A percentile compares a stretch with the other conserved stretches of the same genome.
Conservation (phyloP, 2,113 vertebrate genomes). For the Epinephelus moara region DNA sequence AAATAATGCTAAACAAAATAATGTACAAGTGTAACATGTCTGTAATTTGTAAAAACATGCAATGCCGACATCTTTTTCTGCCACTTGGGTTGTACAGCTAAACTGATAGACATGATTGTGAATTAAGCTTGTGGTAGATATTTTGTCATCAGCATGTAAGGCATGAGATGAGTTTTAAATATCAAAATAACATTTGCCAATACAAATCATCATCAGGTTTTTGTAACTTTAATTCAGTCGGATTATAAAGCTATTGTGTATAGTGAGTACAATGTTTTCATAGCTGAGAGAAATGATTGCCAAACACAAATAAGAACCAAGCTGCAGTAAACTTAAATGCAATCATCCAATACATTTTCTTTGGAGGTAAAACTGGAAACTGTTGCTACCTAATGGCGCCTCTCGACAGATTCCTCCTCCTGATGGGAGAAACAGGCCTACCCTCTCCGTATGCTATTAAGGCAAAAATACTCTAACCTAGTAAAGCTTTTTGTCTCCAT, state of each 20-base stretch:
- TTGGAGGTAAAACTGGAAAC: slow-evolving; percentile 7
- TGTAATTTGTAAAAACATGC: no score
- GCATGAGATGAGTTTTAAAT: no score
- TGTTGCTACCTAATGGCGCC: not conserved
- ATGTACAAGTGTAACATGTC: no score
- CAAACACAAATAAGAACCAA: not conserved
- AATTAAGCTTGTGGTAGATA: no score
- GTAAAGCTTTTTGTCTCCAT: slow-evolving; percentile 57
- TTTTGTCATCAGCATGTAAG: no score
- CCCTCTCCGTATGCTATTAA: slow-evolving; percentile 22
- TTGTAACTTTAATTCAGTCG: not conserved
- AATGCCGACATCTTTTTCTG: no score
- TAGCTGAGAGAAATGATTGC: not conserved
- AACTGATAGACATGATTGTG: no score
- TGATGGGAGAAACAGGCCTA: slow-evolving; percentile 12
- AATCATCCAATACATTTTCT: not conserved
- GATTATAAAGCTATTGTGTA: not conserved
- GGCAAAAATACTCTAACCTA: slow-evolving; percentile 24
- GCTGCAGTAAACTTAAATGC: not conserved
- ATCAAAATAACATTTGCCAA: no score
- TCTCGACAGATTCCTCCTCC: not conserved
- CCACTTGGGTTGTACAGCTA: no score
- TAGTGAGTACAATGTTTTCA: not conserved
- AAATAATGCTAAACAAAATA: no score
- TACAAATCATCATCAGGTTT: no score